Evolutionary conservation across 2,888 invertebrate species (phyloP).

Genomic region (Nasonovia ribisnigri): DNA sequence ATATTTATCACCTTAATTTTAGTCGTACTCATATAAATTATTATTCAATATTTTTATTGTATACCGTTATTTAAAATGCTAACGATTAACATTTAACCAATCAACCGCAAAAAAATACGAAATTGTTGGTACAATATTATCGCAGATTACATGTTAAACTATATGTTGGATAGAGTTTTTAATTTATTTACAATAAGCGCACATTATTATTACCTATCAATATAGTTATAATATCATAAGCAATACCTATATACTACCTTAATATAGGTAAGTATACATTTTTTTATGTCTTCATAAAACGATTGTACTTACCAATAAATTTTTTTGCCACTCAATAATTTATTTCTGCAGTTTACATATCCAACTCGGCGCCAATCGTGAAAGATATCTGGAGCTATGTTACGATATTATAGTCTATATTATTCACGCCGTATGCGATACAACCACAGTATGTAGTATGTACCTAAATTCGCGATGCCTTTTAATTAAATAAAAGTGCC

Average conservation of each 20-base stretch:
- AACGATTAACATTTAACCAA: background rate
- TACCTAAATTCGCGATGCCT: background rate
- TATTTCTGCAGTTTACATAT: background rate
- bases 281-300: background rate
- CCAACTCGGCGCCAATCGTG: background rate
- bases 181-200: background rate
- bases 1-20: background rate
- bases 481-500: background rate
- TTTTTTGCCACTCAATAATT: background rate
- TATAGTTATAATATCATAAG: background rate
- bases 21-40: background rate
- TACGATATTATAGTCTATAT: background rate
- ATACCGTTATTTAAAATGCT: background rate
- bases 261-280: background rate
- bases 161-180: background rate
- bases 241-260: too few species aligned
- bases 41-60: background rate
- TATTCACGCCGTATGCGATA: background rate
- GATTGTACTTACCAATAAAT: background rate
- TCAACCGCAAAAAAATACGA: background rate
- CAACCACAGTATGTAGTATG: too few species aligned
- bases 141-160: too few species aligned
- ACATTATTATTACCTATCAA: background rate
- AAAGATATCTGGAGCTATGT: background rate
- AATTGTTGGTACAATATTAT: background rate